Base-by-base conservation (phyloP, 1,140 invertebrate species). In the Orius insidiosus region DNA sequence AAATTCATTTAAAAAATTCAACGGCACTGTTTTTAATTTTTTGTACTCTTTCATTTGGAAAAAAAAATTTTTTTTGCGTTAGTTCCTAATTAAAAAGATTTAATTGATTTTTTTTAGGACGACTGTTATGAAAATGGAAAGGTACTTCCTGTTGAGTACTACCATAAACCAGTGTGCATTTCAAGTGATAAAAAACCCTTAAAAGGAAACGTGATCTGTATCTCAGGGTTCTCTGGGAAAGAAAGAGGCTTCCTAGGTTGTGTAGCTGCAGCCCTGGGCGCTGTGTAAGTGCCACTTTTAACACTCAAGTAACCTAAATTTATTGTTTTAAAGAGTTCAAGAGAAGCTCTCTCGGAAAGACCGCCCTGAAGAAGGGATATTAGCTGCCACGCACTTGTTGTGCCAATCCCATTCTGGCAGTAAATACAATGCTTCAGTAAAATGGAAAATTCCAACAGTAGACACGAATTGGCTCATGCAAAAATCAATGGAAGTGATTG, bases 341-440 rank as follows among this genome's bases (percentile, higher is more conserved):
- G 71, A 74, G 35, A 63, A 63, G 49, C 73, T 75, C 54, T 66
- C 67, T 1, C 62, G 68, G 45, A 67, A 65, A 49, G 60, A 67
- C 14, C 67, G 67, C 18, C 58, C 59, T 3, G 36, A 41, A n/a
- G 49, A 54, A 58, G 31, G 64, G 16, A 61, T 74, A 1, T 42
- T 66, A 5, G 68, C 69, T 0, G 75, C 71, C 5, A 88, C 84
- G 0, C 85, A 88, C 62, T 67, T 94, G 1, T 63, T 92, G 15
- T 85, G 82, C 48, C 16, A 43, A 30, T 6, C 41, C 0, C 62
- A 82, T 0, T 66, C 66, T 48, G 85, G 87, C 0, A 74, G 76
- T 40, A 94, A 94, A 59, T 92, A 87, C 61, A 60, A 63, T 31
- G 87, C 83, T 6, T 83, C 87, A 1, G 60, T 83, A 1, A 85